Evolutionary conservation across 2,113 vertebrate genomes (phyloP).

Genomic region (Paradisaea rubra): DNA sequence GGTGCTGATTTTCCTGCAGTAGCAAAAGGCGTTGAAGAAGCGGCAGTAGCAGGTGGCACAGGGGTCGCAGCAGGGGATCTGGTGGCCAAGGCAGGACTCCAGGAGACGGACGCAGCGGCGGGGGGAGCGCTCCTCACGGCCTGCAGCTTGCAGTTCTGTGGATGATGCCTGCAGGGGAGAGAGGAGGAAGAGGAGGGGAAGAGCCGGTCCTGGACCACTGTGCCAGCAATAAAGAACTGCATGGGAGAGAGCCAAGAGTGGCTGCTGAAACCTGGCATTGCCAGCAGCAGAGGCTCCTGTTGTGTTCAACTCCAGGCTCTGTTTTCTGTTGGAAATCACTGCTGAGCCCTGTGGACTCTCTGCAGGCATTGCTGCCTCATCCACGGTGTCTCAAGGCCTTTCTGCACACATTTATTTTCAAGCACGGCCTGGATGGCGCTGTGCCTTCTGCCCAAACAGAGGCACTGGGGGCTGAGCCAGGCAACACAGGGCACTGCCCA

Average conservation of each 20-base stretch:
- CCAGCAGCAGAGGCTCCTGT: background rate
- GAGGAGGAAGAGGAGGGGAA: background rate
- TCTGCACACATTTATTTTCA: background rate
- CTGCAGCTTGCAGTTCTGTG: conserved; percentile 62
- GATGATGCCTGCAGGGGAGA: conserved; percentile 61
- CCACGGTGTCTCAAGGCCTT: background rate
- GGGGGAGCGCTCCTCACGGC: conserved; percentile 78
- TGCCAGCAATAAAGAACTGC: background rate
- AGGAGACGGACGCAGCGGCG: conserved; percentile 88
- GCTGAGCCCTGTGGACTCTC: background rate
- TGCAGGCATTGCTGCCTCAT: background rate
- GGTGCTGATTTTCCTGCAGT: conserved; percentile 85
- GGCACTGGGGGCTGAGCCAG: rapidly evolving
- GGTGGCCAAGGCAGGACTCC: conserved; percentile 90
- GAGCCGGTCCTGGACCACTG: background rate
- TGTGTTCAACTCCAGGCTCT: rapidly evolving
- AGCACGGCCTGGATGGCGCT: background rate
- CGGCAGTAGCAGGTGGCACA: conserved; percentile 96
- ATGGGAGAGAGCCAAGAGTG: background rate
- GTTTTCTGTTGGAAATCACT: background rate
- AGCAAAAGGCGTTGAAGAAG: conserved; percentile 94
- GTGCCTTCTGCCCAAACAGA: background rate
- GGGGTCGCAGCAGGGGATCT: conserved; percentile 88
- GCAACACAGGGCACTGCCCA: rapidly evolving
- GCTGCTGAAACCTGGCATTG: background rate